Conservation (phyloP, 2,113 vertebrate genomes). For the Anolis carolinensis region DNA sequence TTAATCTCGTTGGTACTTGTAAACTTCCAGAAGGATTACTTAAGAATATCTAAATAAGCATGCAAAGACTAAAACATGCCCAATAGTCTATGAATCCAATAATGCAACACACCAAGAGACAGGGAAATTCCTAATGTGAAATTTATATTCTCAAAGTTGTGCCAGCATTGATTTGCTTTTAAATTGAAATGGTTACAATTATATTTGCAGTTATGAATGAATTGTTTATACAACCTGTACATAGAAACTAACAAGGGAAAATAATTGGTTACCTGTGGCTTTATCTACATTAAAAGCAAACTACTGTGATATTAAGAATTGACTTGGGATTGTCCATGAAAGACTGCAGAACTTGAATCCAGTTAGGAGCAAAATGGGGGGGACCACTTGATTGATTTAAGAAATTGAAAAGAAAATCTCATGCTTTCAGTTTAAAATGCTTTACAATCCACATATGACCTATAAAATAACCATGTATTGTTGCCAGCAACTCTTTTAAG, state of each 20-base stretch:
- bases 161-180: conserved; percentile 19
- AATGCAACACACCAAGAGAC: background rate
- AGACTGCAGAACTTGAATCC: background rate
- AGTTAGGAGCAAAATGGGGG: background rate
- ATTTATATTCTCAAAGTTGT: background rate
- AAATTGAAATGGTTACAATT: conserved; percentile 26
- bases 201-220: conserved; percentile 19
- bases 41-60: background rate
- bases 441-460: background rate
- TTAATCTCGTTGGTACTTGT: background rate
- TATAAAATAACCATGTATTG: background rate
- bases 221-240: conserved; percentile 6
- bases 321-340: background rate
- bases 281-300: background rate
- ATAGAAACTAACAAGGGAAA: background rate
- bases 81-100: background rate
- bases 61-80: conserved; percentile 46
- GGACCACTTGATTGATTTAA: background rate
- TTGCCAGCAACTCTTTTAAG: background rate
- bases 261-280: background rate
- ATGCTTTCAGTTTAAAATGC: background rate
- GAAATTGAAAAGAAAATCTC: background rate
- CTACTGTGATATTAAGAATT: background rate
- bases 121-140: background rate
- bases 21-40: conserved; percentile 32